Conservation (phyloP, 2,797 vertebrate genomes). For the Myotis findleyi region DNA sequence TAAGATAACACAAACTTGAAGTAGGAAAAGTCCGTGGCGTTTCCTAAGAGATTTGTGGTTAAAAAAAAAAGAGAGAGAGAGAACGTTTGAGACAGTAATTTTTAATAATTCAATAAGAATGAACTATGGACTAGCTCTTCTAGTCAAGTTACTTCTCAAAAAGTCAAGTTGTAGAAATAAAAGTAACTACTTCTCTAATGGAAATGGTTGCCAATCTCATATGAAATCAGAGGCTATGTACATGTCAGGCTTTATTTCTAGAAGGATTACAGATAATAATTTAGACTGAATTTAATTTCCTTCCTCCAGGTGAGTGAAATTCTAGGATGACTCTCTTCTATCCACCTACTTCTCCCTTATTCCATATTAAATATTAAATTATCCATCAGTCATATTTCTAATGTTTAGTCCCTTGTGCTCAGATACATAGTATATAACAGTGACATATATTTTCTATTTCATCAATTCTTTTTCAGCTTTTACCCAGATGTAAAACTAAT, state of each 20-base stretch:
- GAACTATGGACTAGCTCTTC: background rate
- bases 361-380: slow-evolving; percentile 33
- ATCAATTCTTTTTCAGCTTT: background rate
- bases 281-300: slow-evolving; percentile 49
- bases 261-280: slow-evolving; percentile 39
- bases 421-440: background rate
- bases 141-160: slow-evolving; percentile 37
- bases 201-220: background rate
- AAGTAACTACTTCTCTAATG: background rate
- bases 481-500: slow-evolving; percentile 37
- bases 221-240: slow-evolving; percentile 49
- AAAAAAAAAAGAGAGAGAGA: background rate
- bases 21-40: background rate
- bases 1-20: background rate
- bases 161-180: slow-evolving; percentile 32
- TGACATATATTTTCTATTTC: slow-evolving; percentile 24
- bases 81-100: background rate
- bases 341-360: background rate
- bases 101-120: slow-evolving; percentile 5
- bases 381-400: background rate
- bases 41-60: slow-evolving; percentile 33
- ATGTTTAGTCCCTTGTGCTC: background rate
- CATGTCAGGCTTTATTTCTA: background rate
- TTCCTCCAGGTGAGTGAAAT: background rate
- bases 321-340: background rate